Evolutionary conservation across 2,113 vertebrate species (phyloP).

Genomic region (Petroica traversi): DNA sequence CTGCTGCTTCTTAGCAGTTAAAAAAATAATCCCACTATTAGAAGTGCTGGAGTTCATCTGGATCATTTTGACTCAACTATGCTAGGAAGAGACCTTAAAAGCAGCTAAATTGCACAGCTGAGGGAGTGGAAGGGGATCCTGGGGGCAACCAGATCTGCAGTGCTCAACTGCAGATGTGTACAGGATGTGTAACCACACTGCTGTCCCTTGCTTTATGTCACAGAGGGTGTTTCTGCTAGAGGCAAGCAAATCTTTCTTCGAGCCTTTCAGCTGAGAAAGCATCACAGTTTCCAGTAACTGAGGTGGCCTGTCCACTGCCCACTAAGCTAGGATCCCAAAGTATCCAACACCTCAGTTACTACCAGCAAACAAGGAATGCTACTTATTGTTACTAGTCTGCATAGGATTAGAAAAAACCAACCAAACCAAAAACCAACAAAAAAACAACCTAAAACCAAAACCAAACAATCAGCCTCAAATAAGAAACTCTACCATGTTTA

Average conservation of each 20-base stretch:
- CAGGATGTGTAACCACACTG: constrained; percentile 22
- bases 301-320: neutral
- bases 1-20: neutral
- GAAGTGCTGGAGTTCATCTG: neutral
- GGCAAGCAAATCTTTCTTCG: neutral
- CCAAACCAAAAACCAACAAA: too few species aligned
- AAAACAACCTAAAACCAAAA: neutral
- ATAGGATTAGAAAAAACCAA: neutral
- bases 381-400: neutral
- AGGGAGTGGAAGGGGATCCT: neutral
- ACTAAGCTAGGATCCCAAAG: neutral
- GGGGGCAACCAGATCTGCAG: neutral
- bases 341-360: neutral
- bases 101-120: neutral
- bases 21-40: neutral
- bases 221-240: neutral
- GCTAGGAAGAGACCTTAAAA: neutral
- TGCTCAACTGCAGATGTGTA: neutral
- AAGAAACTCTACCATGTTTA: neutral
- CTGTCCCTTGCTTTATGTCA: neutral
- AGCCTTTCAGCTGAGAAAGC: neutral
- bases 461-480: neutral
- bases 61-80: neutral
- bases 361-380: neutral
- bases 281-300: neutral